Percentiles rank a stretch among this genome's conserved stretches.
phyloP scores from a whole-genome alignment of 2,113 vertebrate species.

The Actinemys pallida region DNA sequence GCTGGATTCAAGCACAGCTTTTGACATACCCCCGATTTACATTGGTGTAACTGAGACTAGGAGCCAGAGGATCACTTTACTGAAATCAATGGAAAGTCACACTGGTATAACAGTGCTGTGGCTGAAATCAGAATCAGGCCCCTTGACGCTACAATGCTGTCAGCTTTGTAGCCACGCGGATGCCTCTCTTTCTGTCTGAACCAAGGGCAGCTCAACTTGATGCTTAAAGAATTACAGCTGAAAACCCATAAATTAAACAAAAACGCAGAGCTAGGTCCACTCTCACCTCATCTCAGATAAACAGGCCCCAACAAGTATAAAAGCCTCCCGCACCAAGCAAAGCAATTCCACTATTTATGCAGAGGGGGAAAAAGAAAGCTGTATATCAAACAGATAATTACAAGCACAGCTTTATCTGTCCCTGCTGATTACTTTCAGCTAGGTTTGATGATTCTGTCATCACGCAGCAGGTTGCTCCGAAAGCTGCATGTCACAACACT shows the following conservation, averaged over 20 bases:
- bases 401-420: conserved; percentile 68
- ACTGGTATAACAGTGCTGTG: background rate
- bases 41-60: no score
- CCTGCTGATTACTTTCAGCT: conserved; percentile 67
- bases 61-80: background rate
- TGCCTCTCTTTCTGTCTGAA: background rate
- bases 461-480: conserved; percentile 49
- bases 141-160: accelerated
- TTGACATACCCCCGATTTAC: background rate
- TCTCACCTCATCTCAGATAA: conserved; percentile 50
- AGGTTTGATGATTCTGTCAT: conserved; percentile 64
- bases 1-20: background rate
- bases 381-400: conserved; percentile 75
- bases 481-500: conserved; percentile 72
- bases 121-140: background rate
- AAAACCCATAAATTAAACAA: conserved; percentile 52
- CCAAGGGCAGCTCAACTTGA: background rate
- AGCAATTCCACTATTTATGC: conserved; percentile 58
- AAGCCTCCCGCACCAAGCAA: conserved; percentile 40
- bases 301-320: conserved; percentile 62
- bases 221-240: conserved; percentile 47
- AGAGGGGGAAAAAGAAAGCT: conserved; percentile 65
- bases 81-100: background rate
- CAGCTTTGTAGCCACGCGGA: background rate
- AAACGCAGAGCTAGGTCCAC: conserved; percentile 56